Percentiles rank a stretch among this genome's conserved stretches.
Evolutionary conservation across 2,888 invertebrate genomes (phyloP).

Genomic region (Galeopsomyia nigrocyanea): DNA sequence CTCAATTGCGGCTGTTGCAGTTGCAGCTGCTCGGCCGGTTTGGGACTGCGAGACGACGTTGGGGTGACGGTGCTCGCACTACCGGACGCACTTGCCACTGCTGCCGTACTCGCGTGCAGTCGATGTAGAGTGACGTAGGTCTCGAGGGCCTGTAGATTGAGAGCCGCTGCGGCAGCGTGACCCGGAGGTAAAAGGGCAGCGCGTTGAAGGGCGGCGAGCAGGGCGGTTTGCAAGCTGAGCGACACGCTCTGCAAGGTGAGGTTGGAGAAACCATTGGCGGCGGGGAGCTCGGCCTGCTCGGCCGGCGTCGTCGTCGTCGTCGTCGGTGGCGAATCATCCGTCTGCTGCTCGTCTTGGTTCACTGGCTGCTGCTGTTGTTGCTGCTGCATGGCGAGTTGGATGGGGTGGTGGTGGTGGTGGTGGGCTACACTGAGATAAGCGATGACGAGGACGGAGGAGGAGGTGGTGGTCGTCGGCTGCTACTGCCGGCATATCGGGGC

Average conservation of each 20-base stretch:
- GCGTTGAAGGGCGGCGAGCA: constrained; percentile 87
- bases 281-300: constrained; percentile 52
- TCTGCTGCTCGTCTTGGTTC: neutral
- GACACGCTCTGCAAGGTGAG: constrained; percentile 78
- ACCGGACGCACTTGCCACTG: constrained; percentile 61
- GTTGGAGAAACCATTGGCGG: constrained; percentile 55
- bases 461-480: neutral
- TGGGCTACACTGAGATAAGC: neutral
- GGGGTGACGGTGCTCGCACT: constrained; percentile 38
- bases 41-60: too few species aligned
- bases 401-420: neutral
- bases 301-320: constrained; percentile 51
- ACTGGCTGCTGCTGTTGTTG: constrained; percentile 3
- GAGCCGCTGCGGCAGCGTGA: constrained; percentile 86
- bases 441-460: constrained; percentile 27
- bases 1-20: constrained; percentile 2
- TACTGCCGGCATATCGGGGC: constrained; percentile 35
- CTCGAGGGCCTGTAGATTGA: constrained; percentile 88
- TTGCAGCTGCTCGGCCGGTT: constrained; percentile 12
- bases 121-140: constrained; percentile 88
- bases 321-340: neutral
- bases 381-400: constrained; percentile 9
- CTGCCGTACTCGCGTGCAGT: constrained; percentile 79
- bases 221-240: constrained; percentile 85
- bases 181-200: constrained; percentile 86